These are phyloP conservation scores for Plumapathes pennacea DNA, from an alignment of 92 coral and sea anemone genomes.

Conservation along the genomic window DNA sequence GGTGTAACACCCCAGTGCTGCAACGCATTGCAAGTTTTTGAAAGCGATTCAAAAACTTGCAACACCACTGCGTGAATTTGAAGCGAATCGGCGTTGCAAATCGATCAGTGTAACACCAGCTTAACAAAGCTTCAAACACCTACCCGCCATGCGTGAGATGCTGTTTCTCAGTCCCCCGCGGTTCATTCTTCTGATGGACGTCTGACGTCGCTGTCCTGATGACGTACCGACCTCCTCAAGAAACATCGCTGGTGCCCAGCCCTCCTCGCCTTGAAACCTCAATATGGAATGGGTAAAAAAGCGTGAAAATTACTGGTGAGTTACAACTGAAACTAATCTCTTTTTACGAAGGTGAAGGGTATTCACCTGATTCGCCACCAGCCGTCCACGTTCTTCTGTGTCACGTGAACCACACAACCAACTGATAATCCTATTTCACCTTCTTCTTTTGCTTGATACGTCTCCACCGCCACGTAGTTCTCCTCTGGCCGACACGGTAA, in stretches of 20 bases:
- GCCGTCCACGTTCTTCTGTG: constrained; percentile 89
- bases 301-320: too few relatives aligned
- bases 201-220: constrained; percentile 40
- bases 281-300: too few relatives aligned
- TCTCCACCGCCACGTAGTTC: constrained; percentile 67
- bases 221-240: constrained; percentile 70
- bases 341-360: neutral
- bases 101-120: too few relatives aligned
- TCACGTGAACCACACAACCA: constrained; percentile 73
- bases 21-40: too few relatives aligned
- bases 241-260: constrained; percentile 91
- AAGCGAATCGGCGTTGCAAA: too few relatives aligned
- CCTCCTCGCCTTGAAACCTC: constrained; percentile 64
- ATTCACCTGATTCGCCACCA: constrained; percentile 89
- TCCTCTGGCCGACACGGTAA: constrained; percentile 68
- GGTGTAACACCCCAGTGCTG: too few relatives aligned
- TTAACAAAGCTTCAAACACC: too few relatives aligned
- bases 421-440: constrained; percentile 81
- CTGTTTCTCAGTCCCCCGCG: constrained; percentile 12
- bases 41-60: too few relatives aligned
- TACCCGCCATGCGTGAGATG: constrained; percentile 48
- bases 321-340: too few relatives aligned
- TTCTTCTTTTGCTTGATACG: constrained; percentile 62
- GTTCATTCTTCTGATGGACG: constrained; percentile 26
- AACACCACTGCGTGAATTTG: too few relatives aligned